Conservation (phyloP, 2,888 invertebrate genomes). For the Orthonevra nobilis region DNA sequence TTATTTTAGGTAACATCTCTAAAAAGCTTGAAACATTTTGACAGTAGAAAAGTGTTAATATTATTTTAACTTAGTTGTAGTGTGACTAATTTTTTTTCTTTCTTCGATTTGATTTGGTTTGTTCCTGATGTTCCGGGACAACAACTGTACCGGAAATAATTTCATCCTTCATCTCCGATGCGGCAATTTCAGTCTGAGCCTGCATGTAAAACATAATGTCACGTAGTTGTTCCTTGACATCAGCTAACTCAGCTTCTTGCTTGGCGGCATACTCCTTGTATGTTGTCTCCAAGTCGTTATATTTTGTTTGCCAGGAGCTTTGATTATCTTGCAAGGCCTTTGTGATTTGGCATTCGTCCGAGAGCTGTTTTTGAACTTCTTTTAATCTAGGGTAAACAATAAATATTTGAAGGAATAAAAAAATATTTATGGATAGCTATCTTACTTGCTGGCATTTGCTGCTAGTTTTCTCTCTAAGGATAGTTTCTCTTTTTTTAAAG, state of each 20-base stretch:
- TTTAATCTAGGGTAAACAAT: constrained; percentile 82
- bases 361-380: constrained; percentile 85
- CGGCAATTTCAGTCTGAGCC: constrained; percentile 84
- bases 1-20: constrained; percentile 43
- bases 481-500: constrained; percentile 85
- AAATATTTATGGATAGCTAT: constrained; percentile 1
- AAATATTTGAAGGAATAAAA: background rate
- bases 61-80: background rate
- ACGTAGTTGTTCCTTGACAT: constrained; percentile 94
- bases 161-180: constrained; percentile 78
- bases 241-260: constrained; percentile 86
- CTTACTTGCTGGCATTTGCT: constrained; percentile 83
- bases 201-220: constrained; percentile 99
- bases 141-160: constrained; percentile 77
- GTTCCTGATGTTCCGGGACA: constrained; percentile 74
- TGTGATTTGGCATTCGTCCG: constrained; percentile 93
- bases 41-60: constrained; percentile 22
- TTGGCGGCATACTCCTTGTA: constrained; percentile 82
- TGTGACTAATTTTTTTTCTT: constrained; percentile 75
- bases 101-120: constrained; percentile 74
- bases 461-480: constrained; percentile 86
- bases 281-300: constrained; percentile 82
- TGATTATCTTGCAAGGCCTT: constrained; percentile 89
- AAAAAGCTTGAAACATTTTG: constrained; percentile 27
- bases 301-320: constrained; percentile 85